Evolutionary conservation across 1,140 invertebrate genomes (phyloP), one percentile per base, ranked within the genome.

Genomic region (Zaprionus camerounensis): DNA sequence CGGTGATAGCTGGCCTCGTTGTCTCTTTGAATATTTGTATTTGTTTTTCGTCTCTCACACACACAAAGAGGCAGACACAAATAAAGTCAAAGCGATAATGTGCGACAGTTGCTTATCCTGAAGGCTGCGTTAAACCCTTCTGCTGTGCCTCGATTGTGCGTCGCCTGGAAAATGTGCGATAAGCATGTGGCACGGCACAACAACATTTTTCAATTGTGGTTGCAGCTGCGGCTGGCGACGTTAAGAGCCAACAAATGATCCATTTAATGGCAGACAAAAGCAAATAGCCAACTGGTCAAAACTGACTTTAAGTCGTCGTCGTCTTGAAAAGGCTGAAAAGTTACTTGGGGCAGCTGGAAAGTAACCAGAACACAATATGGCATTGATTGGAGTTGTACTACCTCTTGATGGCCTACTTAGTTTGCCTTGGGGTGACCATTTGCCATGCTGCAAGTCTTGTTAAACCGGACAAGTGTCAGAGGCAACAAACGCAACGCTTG

Each of bases 11-110:
- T 58, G 53, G 34, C 20, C 63, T 28, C 70, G 70, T 79, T 76
- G 80, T 76, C 68, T 83, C 68, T 66, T 76, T 78, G 71, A 78
- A 78, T 88, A 87, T 88, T 88, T 87, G 80, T 86, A 87, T 87
- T 90, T 66, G 63, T 22, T 12, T 64, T 51, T 51, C 73, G 74
- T 67, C 9, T 9, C 31, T 9, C 31, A 0, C 75, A 59, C 78
- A 80, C 36, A 17, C 61, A 71, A 28, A 31, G 20, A 55, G 17
- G 13, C 22, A 64, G 57, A 36, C 63, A 71, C 38, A 69, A 62
- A 67, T 64, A 67, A 66, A 70, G 65, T 71, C 65, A 68, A 77
- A 80, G 80, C 80, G 78, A 80, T 78, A 82, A 80, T 70, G 78
- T 74, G 78, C 66, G 58, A 71, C 66, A 66, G 84, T 68, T 82